Percentiles rank a stretch among this genome's conserved stretches.
These are phyloP conservation scores for Oryzias curvinotus DNA, from an alignment of 2,113 vertebrate genomes.

Conservation along the genomic window DNA sequence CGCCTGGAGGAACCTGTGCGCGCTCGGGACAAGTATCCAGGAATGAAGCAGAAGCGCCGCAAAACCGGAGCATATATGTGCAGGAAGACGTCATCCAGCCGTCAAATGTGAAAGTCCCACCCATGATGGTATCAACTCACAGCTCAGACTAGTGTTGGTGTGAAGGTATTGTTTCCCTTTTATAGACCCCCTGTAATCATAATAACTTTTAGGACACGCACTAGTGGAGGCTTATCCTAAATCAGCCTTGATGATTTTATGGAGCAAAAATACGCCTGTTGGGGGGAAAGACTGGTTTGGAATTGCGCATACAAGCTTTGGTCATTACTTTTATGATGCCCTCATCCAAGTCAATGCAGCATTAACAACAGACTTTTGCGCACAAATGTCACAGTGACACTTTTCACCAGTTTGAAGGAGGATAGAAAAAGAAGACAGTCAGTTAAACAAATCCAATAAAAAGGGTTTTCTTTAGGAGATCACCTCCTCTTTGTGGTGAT, in stretches of 20 bases:
- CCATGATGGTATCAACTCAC: conserved; percentile 16
- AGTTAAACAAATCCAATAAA: background rate
- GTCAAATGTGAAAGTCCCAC: conserved; percentile 49
- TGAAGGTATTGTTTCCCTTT: too few species aligned
- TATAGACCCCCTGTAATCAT: too few species aligned
- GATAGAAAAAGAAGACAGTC: background rate
- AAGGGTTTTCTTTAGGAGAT: too few species aligned
- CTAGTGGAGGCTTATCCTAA: background rate
- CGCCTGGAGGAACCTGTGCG: background rate
- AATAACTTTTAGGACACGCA: too few species aligned
- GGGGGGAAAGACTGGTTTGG: conserved; percentile 29
- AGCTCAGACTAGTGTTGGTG: background rate
- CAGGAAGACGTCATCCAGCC: conserved; percentile 20
- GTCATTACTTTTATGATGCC: conserved; percentile 34
- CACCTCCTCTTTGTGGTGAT: too few species aligned
- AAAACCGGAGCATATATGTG: conserved; percentile 42
- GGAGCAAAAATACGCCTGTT: conserved; percentile 5
- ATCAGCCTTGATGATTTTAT: conserved; percentile 13
- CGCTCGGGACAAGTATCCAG: background rate
- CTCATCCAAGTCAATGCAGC: conserved; percentile 28
- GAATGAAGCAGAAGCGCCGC: background rate
- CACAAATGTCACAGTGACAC: too few species aligned
- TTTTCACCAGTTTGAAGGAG: too few species aligned
- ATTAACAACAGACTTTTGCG: background rate
- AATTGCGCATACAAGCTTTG: conserved; percentile 35